Conservation (phyloP, 2,797 vertebrate genomes). For the Chaetodon trifasciatus region DNA sequence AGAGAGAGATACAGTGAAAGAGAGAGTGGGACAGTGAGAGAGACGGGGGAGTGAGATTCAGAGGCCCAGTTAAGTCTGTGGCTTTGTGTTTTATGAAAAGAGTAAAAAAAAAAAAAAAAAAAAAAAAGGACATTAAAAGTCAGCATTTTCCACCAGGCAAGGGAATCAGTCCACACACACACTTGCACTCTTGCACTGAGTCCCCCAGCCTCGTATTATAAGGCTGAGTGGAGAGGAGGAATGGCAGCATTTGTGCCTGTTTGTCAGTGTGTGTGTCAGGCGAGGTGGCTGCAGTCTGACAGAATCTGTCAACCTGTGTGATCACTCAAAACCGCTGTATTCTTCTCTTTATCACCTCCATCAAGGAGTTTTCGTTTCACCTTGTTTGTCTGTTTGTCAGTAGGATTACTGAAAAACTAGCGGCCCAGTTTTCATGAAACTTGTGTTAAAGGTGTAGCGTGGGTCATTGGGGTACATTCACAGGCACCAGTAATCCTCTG, state of each 20-base stretch:
- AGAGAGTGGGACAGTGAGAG: conserved; percentile 64
- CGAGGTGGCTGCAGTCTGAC: conserved; percentile 39
- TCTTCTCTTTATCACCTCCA: not conserved
- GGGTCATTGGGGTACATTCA: too few species aligned
- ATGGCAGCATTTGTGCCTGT: conserved; percentile 68
- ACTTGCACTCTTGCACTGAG: conserved; percentile 29
- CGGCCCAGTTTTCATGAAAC: too few species aligned
- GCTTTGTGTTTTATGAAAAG: conserved; percentile 86
- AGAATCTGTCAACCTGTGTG: conserved; percentile 13
- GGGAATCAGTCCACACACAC: conserved; percentile 61
- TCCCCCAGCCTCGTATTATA: conserved; percentile 75
- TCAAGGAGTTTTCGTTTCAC: too few species aligned
- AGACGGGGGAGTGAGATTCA: conserved; percentile 68
- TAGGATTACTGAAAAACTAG: too few species aligned
- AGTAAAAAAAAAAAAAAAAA: conserved; percentile 65
- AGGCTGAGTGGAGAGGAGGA: conserved; percentile 79
- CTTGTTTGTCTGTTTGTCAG: too few species aligned
- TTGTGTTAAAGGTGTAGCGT: too few species aligned
- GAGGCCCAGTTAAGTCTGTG: conserved; percentile 83
- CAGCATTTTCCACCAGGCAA: conserved; percentile 84
- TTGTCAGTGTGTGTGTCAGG: conserved; percentile 48
- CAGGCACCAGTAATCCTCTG: too few species aligned
- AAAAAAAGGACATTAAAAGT: conserved; percentile 81
- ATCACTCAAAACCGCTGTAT: not conserved
- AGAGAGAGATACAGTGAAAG: conserved; percentile 36